Evolutionary conservation across 2,888 invertebrate genomes (phyloP).

Genomic region (Lasioglossum lativentre): DNA sequence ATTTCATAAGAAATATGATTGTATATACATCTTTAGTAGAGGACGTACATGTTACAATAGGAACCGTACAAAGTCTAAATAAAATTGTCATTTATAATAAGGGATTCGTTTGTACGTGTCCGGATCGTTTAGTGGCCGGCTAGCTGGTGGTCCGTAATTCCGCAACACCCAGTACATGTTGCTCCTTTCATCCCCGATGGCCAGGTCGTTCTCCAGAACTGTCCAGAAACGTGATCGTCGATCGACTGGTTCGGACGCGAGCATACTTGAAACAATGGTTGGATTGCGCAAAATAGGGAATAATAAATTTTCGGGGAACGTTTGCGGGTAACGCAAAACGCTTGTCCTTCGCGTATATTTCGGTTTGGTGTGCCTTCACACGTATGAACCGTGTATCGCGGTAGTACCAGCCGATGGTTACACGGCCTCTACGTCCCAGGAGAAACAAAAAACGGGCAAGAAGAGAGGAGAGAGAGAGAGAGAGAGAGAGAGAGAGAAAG

Average conservation of each 20-base stretch:
- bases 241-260: not conserved
- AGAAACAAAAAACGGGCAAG: slow-evolving; percentile 31
- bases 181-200: slow-evolving; percentile 1
- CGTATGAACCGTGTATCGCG: slow-evolving; percentile 45
- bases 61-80: too few relatives aligned
- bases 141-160: not conserved
- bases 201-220: not conserved
- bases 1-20: too few relatives aligned
- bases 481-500: slow-evolving; percentile 15
- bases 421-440: slow-evolving; percentile 58
- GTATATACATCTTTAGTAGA: too few relatives aligned
- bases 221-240: not conserved
- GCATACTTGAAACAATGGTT: not conserved
- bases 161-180: slow-evolving; percentile 10
- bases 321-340: slow-evolving; percentile 12
- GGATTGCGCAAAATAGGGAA: not conserved
- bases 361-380: slow-evolving; percentile 28
- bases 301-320: slow-evolving; percentile 2
- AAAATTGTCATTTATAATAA: too few relatives aligned
- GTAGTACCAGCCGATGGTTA: slow-evolving; percentile 65
- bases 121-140: not conserved
- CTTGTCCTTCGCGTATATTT: slow-evolving; percentile 39
- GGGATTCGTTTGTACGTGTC: too few relatives aligned
- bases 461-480: slow-evolving; percentile 28
- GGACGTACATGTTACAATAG: too few relatives aligned